Evolutionary conservation across 2,888 invertebrate genomes (phyloP), one percentile per base, ranked within the genome.

Genomic region (Nomada hirtipes): DNA sequence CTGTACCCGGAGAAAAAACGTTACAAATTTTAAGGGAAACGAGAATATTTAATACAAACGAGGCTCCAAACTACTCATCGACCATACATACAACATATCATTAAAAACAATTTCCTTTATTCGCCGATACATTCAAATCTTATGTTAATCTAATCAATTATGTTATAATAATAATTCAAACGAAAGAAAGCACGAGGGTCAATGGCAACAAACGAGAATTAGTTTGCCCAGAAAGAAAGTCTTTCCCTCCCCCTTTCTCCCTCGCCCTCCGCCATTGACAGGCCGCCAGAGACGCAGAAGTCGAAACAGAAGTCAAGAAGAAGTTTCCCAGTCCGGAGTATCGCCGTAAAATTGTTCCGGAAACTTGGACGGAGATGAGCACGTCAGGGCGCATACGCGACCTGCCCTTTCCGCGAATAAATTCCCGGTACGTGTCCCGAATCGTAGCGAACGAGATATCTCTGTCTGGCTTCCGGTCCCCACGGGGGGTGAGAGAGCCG

Each of bases 371-470:
- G 86, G 82, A 87, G 85, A 88, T 82, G 89, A 87, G 88, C 88
- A 87, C 29, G 70, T 71, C 71, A 80, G 69, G 75, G 71, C 70
- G 87, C 88, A 90, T 90, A 91, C 91, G 90, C 90, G 91, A 84
- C 76, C 78, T 76, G 86, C 78, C 36, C 86, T 85, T 76, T 55
- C 82, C 84, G 88, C 91, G 92, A 92, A 93, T 92, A 93, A 93
- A 93, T 92, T 93, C 89, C 83, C 84, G 74, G 83, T 90, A 92
- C 93, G 93, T 93, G 93, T 88, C 80, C 81, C 82, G 93, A 92
- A 92, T 92, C 90, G 87, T 76, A 85, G 71, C 67, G 73, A 57
- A 63, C 57, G 79, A 75, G 72, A 84, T 88, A 82, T 61, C 73
- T 73, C 72, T 52, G 75, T 60, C 59, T 63, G 53, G 63, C 64